Percentiles rank a stretch among this genome's conserved stretches.
Evolutionary conservation across 2,113 vertebrate genomes (phyloP).

Genomic region (Ovis aries): ARS-UI_Ramb_v3.0 NC_056064.1:31668501-31669000

Average conservation of each 20-base stretch:
- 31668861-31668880: slow-evolving; percentile 66
- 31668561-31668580: slow-evolving; percentile 40
- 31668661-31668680: slow-evolving; percentile 42
- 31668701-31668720: slow-evolving; percentile 52
- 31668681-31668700: slow-evolving; percentile 54
- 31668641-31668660: slow-evolving; percentile 47
- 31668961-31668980: slow-evolving; percentile 33
- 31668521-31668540: neutral
- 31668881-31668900: slow-evolving; percentile 7
- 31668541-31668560: neutral
- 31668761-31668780: slow-evolving; percentile 63
- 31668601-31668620: neutral
- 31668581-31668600: slow-evolving; percentile 26
- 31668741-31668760: slow-evolving; percentile 54
- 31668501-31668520: neutral
- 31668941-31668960: slow-evolving; percentile 27
- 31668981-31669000: slow-evolving; percentile 53
- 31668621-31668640: slow-evolving; percentile 6
- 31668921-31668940: slow-evolving; percentile 33
- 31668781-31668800: slow-evolving; percentile 69
- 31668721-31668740: slow-evolving; percentile 69
- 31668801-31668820: slow-evolving; percentile 38
- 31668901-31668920: slow-evolving; percentile 66
- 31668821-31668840: slow-evolving; percentile 44
- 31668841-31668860: slow-evolving; percentile 21